Conservation (phyloP, 2,888 invertebrate species). For the Andrena fulva region DNA sequence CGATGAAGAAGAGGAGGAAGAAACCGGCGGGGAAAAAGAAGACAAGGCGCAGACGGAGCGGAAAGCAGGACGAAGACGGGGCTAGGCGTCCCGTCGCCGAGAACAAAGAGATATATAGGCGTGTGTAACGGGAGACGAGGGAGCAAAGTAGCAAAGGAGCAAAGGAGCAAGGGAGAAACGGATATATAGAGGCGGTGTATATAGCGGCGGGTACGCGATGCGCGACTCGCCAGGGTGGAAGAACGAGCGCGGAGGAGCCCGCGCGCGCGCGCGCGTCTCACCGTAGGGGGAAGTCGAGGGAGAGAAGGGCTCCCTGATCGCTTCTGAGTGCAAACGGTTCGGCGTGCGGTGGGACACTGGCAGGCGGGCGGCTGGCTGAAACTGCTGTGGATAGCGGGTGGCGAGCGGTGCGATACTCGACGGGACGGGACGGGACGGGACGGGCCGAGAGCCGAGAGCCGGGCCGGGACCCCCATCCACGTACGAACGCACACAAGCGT, state of each 20-base stretch:
- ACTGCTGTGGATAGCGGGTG: constrained; percentile 80
- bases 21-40: constrained; percentile 51
- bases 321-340: constrained; percentile 83
- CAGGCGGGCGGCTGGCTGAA: constrained; percentile 76
- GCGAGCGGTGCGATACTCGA: constrained; percentile 80
- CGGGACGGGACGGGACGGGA: constrained; percentile 78
- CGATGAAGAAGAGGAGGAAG: constrained; percentile 39
- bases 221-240: constrained; percentile 65
- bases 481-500: constrained; percentile 59
- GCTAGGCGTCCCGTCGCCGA: constrained; percentile 11
- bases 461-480: constrained; percentile 77
- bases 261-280: constrained; percentile 52
- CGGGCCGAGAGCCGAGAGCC: constrained; percentile 71
- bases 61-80: constrained; percentile 27
- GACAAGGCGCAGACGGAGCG: constrained; percentile 37
- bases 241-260: constrained; percentile 51
- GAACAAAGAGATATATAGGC: constrained; percentile 51
- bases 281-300: constrained; percentile 54
- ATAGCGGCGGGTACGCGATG: constrained; percentile 59
- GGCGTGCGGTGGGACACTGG: constrained; percentile 85
- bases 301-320: constrained; percentile 76
- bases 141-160: constrained; percentile 44
- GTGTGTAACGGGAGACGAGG: constrained; percentile 60
- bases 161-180: constrained; percentile 46
- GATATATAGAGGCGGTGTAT: constrained; percentile 60